These are phyloP conservation scores for Callipepla californica DNA, from an alignment of 2,113 vertebrate species.

Conservation along the genomic window DNA sequence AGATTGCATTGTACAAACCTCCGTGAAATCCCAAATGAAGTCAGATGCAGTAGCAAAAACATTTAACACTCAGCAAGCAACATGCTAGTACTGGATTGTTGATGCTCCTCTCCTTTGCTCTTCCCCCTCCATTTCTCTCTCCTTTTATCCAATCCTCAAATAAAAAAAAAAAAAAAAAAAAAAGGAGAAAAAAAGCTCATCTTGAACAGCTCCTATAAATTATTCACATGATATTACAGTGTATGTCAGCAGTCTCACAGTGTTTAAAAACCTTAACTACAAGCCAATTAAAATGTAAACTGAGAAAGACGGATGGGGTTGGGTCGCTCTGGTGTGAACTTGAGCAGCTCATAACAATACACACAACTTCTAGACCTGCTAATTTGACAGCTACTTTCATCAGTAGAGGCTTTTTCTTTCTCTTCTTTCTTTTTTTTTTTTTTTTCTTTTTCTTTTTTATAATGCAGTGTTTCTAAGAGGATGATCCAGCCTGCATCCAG, in stretches of 20 bases:
- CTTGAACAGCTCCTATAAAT: conserved; percentile 82
- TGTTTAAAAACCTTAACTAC: conserved; percentile 88
- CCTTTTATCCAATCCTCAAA: conserved; percentile 65
- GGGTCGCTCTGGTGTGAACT: conserved; percentile 84
- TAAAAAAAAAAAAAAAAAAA: neutral
- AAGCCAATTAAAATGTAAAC: conserved; percentile 92
- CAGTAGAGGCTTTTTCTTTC: conserved; percentile 60
- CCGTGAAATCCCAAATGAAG: conserved; percentile 71
- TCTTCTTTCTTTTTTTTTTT: conserved; percentile 15
- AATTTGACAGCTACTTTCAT: conserved; percentile 87
- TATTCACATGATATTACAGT: conserved; percentile 87
- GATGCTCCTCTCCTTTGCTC: conserved; percentile 7
- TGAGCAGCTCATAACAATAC: conserved; percentile 82
- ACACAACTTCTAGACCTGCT: conserved; percentile 83
- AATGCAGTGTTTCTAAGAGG: conserved; percentile 67
- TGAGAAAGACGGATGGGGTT: conserved; percentile 86
- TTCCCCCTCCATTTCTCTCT: conserved; percentile 15
- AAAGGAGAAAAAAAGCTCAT: conserved; percentile 47
- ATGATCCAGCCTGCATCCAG: conserved; percentile 43
- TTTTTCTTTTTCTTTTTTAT: neutral
- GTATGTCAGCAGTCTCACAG: conserved; percentile 85
- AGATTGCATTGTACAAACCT: conserved; percentile 76
- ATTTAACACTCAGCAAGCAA: conserved; percentile 66
- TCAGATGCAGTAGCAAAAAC: conserved; percentile 55
- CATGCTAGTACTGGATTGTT: conserved; percentile 14